Conservation (phyloP, 2,888 invertebrate species). For the Tridacna gigas region DNA sequence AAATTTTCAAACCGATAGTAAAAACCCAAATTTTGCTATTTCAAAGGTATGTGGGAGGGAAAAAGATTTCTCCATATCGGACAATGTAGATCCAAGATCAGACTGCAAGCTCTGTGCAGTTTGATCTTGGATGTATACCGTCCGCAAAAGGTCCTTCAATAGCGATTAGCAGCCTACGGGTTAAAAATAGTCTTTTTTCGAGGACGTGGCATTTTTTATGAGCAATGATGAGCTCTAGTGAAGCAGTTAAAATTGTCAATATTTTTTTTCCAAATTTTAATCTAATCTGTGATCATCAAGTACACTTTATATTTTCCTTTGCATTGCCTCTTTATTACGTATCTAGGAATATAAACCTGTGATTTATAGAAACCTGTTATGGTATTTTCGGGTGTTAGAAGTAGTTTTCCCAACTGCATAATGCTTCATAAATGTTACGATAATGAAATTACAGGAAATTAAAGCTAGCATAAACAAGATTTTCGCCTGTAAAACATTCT, state of each 20-base stretch:
- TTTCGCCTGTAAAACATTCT: conserved; percentile 5
- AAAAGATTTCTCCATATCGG: too few relatives aligned
- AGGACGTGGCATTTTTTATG: neutral
- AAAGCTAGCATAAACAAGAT: conserved; percentile 6
- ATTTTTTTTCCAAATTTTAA: neutral
- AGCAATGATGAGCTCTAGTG: neutral
- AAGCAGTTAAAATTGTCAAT: conserved; percentile 2
- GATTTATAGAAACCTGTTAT: conserved; percentile 37
- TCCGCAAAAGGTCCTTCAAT: too few relatives aligned
- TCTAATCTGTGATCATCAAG: conserved; percentile 1
- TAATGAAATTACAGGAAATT: conserved; percentile 23
- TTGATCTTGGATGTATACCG: too few relatives aligned
- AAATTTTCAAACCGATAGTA: too few relatives aligned
- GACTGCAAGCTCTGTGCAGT: too few relatives aligned
- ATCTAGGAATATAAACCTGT: conserved; percentile 15
- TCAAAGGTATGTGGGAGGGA: too few relatives aligned
- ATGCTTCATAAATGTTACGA: conserved; percentile 14
- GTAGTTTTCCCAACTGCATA: conserved; percentile 7
- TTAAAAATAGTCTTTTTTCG: too few relatives aligned
- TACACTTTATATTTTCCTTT: conserved; percentile 3
- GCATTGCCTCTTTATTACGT: conserved; percentile 37
- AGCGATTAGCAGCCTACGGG: too few relatives aligned
- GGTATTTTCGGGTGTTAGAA: conserved; percentile 25
- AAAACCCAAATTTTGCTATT: too few relatives aligned
- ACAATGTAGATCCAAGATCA: too few relatives aligned